Base-by-base conservation (phyloP, 2,888 invertebrate genomes). In the Campaea margaritaria region DNA sequence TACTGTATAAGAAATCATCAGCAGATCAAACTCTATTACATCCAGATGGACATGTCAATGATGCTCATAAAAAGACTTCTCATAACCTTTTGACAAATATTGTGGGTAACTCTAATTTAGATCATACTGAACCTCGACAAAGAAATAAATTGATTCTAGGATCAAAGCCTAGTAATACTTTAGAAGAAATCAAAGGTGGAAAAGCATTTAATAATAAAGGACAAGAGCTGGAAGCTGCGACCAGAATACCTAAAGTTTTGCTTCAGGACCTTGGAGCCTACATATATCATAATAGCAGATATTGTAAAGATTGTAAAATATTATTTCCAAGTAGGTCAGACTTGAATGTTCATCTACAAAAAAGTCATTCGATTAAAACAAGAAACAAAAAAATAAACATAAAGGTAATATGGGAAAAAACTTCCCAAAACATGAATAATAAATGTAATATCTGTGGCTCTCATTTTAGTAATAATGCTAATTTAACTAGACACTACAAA, bases 241-340 rank as follows among this genome's bases (percentile, higher is more conserved):
- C 28, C 44, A 69, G 43, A 62, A 60, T 70, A 34, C 68, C 76
- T 12, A 80, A 70, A 58, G 62, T 87, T 45, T 36, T 58, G 15
- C 59, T 89, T 45, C 66, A 76, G 62, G 78, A 87, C 68, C 58
- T 86, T 42, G 70, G 69, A 27, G 51, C 64, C 12, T 81, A 77
- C 64, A 76, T 89, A 58, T 65, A 72, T 41, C 74, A 55, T 34
- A 81, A 81, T 68, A 71, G 67, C n/a, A 76, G 76, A 59, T 90
- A 78, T 70, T 90, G 89, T 70, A 66, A 71, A 56, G 44, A 62
- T 21, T 90, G 89, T 70, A 64, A 62, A n/a, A 87, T 79, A 65
- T 73, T 88, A 28, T 90, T 88, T 74, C 74, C 85, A 38, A 73
- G 72, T 49, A 65, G 54, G 56, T 28, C 56, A 2, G 54, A 54